Percentiles rank a stretch among this genome's conserved stretches.
Evolutionary conservation across 2,113 vertebrate species (phyloP).

Genomic region (Laticauda laticaudata): DNA sequence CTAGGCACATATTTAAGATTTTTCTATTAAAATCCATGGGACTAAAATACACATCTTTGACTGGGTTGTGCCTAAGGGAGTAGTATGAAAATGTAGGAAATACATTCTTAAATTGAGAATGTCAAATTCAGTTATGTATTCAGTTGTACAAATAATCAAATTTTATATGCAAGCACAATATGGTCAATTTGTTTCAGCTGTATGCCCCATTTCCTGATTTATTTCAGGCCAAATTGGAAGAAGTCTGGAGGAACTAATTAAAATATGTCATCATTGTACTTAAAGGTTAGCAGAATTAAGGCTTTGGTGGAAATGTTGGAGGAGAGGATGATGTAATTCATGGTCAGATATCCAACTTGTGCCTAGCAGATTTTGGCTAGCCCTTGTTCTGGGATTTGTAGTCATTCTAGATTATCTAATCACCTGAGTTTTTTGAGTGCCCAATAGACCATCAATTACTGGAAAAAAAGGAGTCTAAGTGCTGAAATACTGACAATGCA

Average conservation of each 20-base stretch:
- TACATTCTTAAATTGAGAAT: constrained; percentile 8
- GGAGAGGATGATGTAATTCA: rapidly evolving
- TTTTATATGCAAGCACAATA: constrained; percentile 18
- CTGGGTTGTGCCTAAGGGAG: not conserved
- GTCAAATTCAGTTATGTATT: constrained; percentile 20
- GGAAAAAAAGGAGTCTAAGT: not conserved
- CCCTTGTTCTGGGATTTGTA: not conserved
- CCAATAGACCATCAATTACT: not conserved
- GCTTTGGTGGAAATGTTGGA: too few species aligned
- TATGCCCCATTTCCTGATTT: not conserved
- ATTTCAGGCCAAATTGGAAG: not conserved
- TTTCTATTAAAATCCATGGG: not conserved
- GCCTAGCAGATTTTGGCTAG: not conserved
- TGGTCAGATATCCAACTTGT: not conserved
- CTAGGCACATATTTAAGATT: not conserved
- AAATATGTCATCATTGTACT: rapidly evolving
- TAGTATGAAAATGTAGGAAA: not conserved
- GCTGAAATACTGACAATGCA: not conserved
- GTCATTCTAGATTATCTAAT: not conserved
- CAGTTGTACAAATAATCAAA: constrained; percentile 13
- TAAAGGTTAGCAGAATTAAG: not conserved
- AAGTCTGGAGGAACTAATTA: not conserved
- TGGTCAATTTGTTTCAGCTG: constrained; percentile 20
- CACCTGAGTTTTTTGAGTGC: rapidly evolving
- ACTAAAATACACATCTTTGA: constrained; percentile 1